Evolutionary conservation across 2,113 vertebrate species (phyloP).

Genomic region (Periophthalmodon schlosseri): DNA sequence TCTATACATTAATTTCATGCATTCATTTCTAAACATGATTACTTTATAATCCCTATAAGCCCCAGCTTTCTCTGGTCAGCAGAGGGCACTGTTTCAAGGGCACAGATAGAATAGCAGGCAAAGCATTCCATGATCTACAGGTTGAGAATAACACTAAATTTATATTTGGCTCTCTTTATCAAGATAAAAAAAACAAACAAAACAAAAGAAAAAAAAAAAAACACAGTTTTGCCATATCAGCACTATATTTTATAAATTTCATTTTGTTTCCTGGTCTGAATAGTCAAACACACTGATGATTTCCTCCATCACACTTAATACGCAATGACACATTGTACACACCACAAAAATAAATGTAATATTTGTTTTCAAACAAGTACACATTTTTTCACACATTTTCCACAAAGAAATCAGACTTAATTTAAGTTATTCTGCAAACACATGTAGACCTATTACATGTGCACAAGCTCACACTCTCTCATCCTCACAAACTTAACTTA

Average conservation of each 20-base stretch:
- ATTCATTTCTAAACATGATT: conserved; percentile 31
- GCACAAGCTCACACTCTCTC: background rate
- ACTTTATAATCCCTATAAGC: conserved; percentile 20
- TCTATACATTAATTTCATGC: conserved; percentile 49
- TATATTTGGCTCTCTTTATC: conserved; percentile 40
- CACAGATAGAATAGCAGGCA: conserved; percentile 27
- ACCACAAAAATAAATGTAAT: conserved; percentile 24
- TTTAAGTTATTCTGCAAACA: background rate
- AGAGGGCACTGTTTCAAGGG: conserved; percentile 39
- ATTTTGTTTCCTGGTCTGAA: conserved; percentile 16
- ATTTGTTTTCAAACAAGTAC: conserved; percentile 15
- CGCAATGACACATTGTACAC: conserved; percentile 40
- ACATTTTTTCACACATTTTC: conserved; percentile 1
- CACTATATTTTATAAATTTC: background rate
- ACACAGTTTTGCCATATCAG: background rate
- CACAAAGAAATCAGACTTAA: conserved; percentile 10
- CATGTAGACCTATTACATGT: conserved; percentile 2
- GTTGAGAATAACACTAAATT: conserved; percentile 20
- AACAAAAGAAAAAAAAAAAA: too few species aligned
- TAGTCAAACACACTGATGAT: conserved; percentile 14
- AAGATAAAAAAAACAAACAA: conserved; percentile 21
- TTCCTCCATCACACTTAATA: conserved; percentile 27
- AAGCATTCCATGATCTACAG: conserved; percentile 27
- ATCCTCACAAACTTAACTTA: conserved; percentile 24
- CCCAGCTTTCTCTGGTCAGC: conserved; percentile 9